These are phyloP conservation scores for Psilanteris sp. DNA, from an alignment of 1,140 invertebrate genomes.

Conservation along the genomic window DNA sequence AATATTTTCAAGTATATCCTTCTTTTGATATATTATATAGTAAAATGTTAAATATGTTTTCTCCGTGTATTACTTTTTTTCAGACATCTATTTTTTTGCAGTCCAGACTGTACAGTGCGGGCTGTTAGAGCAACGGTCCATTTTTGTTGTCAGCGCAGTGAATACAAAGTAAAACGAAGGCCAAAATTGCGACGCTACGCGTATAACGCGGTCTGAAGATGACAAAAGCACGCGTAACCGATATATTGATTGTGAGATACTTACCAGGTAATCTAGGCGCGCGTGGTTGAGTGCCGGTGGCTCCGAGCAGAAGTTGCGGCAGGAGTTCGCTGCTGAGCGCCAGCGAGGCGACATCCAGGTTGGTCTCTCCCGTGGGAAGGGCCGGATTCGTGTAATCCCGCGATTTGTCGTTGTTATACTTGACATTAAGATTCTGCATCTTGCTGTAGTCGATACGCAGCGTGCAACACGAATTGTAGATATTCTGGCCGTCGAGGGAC, in stretches of 20 bases:
- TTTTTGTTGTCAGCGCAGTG: too few species aligned
- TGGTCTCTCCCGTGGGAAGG: conserved; percentile 94
- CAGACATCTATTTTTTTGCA: too few species aligned
- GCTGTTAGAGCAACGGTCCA: too few species aligned
- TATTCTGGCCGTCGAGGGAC: conserved; percentile 98
- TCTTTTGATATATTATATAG: too few species aligned
- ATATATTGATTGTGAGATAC: conserved; percentile 39
- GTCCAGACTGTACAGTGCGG: too few species aligned
- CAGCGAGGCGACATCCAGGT: conserved; percentile 83
- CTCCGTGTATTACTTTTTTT: too few species aligned
- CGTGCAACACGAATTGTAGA: conserved; percentile 99
- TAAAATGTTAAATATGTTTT: too few species aligned
- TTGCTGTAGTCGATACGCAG: conserved; percentile 99
- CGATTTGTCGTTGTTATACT: conserved; percentile 99
- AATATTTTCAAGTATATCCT: too few species aligned
- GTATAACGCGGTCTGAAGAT: too few species aligned
- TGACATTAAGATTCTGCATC: conserved; percentile 97
- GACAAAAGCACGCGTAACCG: too few species aligned
- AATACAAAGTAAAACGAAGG: too few species aligned
- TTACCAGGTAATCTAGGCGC: conserved; percentile 78
- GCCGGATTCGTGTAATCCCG: conserved; percentile 99
- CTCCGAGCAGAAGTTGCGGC: conserved; percentile 84
- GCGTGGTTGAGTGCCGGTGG: conserved; percentile 83
- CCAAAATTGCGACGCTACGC: too few species aligned
- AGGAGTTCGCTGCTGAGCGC: conserved; percentile 83